phyloP scores from a whole-genome alignment of 2,113 vertebrate species.

The Montifringilla adamsi region DNA sequence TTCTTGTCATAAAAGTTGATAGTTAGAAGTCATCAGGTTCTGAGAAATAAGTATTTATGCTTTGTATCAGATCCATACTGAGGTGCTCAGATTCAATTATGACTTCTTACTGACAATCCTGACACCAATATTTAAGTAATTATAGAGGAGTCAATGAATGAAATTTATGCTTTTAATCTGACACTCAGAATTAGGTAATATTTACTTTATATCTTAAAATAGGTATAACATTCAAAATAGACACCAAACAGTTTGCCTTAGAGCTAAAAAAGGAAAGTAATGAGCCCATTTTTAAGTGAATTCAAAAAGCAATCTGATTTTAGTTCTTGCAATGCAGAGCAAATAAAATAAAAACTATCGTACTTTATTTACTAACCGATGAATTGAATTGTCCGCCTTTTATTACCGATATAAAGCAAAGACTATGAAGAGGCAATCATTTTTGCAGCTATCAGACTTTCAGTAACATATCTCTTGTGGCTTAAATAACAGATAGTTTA shows the following conservation, averaged over 20 bases:
- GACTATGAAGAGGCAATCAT: slow-evolving; percentile 92
- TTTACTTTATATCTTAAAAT: slow-evolving; percentile 35
- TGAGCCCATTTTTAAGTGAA: slow-evolving; percentile 73
- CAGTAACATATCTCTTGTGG: slow-evolving; percentile 88
- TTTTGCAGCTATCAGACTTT: slow-evolving; percentile 87
- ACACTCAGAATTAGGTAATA: slow-evolving; percentile 59
- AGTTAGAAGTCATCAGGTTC: neutral
- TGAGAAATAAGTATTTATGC: slow-evolving; percentile 29
- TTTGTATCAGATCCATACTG: slow-evolving; percentile 8
- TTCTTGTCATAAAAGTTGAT: slow-evolving; percentile 36
- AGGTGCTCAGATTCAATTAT: slow-evolving; percentile 23
- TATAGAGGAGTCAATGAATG: slow-evolving; percentile 9
- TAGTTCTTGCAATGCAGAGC: slow-evolving; percentile 71
- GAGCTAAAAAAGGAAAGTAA: slow-evolving; percentile 64
- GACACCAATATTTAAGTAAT: slow-evolving; percentile 48
- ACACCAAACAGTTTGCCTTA: slow-evolving; percentile 58
- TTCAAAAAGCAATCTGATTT: slow-evolving; percentile 78
- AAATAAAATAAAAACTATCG: slow-evolving; percentile 79
- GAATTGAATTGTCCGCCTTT: slow-evolving; percentile 94
- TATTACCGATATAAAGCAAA: slow-evolving; percentile 91
- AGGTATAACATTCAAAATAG: slow-evolving; percentile 45
- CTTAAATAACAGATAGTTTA: slow-evolving; percentile 94
- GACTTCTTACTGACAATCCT: slow-evolving; percentile 8
- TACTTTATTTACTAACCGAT: slow-evolving; percentile 90
- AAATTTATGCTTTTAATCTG: slow-evolving; percentile 59